Evolutionary conservation across 2,113 vertebrate species (phyloP).

Genomic region (Sceloporus undulatus): DNA sequence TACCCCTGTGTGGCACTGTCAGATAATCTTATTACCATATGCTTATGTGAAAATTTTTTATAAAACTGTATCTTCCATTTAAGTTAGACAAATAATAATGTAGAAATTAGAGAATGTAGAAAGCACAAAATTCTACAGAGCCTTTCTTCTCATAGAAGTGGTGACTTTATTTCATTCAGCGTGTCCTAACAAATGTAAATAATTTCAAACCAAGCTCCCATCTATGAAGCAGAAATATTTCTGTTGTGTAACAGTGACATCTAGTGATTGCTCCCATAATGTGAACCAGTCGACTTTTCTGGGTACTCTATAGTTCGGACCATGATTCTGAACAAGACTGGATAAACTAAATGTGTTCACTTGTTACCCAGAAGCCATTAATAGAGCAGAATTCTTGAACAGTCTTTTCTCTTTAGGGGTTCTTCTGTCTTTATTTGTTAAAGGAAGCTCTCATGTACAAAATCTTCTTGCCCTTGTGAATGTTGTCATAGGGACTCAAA

Average conservation of each 20-base stretch:
- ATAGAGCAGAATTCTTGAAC: no score
- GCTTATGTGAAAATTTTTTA: background rate
- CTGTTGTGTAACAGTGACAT: slow-evolving; percentile 58
- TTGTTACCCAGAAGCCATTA: background rate
- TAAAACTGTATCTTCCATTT: background rate
- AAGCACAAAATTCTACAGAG: background rate
- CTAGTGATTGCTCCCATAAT: slow-evolving; percentile 32
- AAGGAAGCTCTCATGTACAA: no score
- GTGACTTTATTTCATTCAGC: background rate
- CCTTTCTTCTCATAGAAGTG: background rate
- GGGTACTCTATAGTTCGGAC: background rate
- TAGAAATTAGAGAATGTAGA: background rate
- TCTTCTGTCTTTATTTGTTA: no score
- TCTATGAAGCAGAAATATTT: slow-evolving; percentile 13
- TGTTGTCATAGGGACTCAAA: background rate
- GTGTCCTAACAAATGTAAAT: background rate
- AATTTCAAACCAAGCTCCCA: background rate
- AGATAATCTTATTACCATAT: slow-evolving; percentile 23
- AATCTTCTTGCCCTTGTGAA: no score
- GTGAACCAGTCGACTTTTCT: accelerated
- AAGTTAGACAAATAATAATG: background rate
- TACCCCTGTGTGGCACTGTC: background rate
- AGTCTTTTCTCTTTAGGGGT: no score
- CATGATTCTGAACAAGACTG: background rate
- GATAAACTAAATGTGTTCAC: background rate